These are phyloP conservation scores for Coregonus suidteri DNA, from an alignment of 2,797 vertebrate genomes.

Conservation along the genomic window DNA sequence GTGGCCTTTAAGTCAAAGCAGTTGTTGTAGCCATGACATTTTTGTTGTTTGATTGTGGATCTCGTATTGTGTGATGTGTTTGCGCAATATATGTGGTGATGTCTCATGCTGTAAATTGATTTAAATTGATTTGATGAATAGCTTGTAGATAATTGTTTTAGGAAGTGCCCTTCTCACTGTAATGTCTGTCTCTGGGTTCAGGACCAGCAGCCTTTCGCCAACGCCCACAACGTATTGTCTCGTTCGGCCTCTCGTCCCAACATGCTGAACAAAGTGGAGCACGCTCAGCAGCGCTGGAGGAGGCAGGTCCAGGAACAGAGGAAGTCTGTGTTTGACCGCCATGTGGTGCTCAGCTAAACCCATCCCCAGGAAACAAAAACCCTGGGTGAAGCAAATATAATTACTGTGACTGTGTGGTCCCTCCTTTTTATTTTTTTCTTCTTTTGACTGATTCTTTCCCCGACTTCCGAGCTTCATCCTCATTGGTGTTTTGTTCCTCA, in stretches of 20 bases:
- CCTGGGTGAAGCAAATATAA: conserved; percentile 33
- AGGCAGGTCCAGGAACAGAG: conserved; percentile 97
- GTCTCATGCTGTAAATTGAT: no score
- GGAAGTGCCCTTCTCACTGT: neutral
- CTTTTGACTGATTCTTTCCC: conserved; percentile 12
- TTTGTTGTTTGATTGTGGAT: neutral
- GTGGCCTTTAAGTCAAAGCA: neutral
- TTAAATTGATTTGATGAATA: no score
- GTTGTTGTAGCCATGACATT: neutral
- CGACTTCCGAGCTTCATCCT: conserved; percentile 14
- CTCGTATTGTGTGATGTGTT: neutral
- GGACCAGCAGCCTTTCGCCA: conserved; percentile 98
- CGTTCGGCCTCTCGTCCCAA: conserved; percentile 91
- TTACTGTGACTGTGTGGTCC: conserved; percentile 61
- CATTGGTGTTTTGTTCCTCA: conserved; percentile 45
- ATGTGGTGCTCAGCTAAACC: conserved; percentile 95
- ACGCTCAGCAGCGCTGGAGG: conserved; percentile 98
- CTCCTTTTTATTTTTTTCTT: conserved; percentile 22
- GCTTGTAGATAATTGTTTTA: no score
- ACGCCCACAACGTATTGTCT: conserved; percentile 93
- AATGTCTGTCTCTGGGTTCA: conserved; percentile 59
- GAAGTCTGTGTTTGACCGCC: conserved; percentile 97
- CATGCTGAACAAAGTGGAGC: conserved; percentile 96
- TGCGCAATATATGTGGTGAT: no score
- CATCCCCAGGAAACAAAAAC: conserved; percentile 10